Percentiles rank a stretch among this genome's conserved stretches.
These are phyloP conservation scores for Arctopsyche grandis DNA, from an alignment of 1,140 invertebrate species.

Conservation along the genomic window DNA sequence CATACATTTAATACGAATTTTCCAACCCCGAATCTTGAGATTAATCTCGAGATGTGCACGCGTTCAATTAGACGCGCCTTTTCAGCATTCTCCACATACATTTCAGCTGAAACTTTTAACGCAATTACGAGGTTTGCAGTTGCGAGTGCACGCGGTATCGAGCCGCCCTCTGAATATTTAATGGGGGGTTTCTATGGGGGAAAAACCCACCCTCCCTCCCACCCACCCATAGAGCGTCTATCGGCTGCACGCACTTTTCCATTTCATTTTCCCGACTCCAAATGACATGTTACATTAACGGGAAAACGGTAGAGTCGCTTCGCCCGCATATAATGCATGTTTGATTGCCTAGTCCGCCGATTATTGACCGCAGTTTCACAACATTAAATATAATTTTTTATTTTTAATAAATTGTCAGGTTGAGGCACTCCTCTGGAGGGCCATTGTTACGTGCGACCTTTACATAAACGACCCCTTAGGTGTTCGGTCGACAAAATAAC, in stretches of 20 bases:
- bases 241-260: conserved; percentile 42
- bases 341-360: conserved; percentile 36
- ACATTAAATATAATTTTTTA: too few species aligned
- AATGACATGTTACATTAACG: conserved; percentile 53
- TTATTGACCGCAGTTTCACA: too few species aligned
- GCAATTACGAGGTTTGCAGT: background rate
- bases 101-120: conserved; percentile 8
- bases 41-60: too few species aligned
- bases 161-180: conserved; percentile 24
- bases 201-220: background rate
- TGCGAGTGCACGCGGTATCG: background rate
- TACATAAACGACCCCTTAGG: too few species aligned
- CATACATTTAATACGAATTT: too few species aligned
- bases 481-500: too few species aligned
- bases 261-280: conserved; percentile 40
- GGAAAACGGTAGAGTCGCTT: conserved; percentile 45
- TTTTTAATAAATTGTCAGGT: too few species aligned
- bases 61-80: background rate
- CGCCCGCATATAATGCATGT: conserved; percentile 50
- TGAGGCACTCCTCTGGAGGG: too few species aligned
- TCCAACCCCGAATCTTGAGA: too few species aligned
- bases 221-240: background rate
- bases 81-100: background rate
- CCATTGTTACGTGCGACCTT: too few species aligned
- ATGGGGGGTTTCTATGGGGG: background rate